Conservation (phyloP, 2,888 invertebrate genomes). For the Sphecodes monilicornis region DNA sequence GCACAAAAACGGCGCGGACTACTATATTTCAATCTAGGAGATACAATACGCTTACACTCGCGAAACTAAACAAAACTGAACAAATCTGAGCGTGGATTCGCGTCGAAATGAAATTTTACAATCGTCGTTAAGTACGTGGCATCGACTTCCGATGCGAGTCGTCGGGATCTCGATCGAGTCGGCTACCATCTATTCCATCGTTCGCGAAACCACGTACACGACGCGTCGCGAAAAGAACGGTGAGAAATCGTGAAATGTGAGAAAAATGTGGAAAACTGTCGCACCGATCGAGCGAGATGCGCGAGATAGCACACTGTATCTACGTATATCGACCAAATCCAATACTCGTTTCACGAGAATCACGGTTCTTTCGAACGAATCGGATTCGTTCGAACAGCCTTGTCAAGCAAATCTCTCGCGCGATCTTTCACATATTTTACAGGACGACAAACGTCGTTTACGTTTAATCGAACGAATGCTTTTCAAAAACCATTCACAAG, state of each 20-base stretch:
- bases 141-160: not conserved
- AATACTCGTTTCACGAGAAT: slow-evolving; percentile 24
- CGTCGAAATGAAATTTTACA: slow-evolving; percentile 10
- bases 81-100: not conserved
- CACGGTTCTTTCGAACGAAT: not conserved
- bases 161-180: not conserved
- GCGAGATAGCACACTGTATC: not conserved
- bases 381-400: slow-evolving; percentile 1
- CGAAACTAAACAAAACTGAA: not conserved
- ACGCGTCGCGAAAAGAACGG: not conserved
- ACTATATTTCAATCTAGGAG: slow-evolving; percentile 2
- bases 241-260: not conserved
- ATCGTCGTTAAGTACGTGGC: slow-evolving; percentile 9
- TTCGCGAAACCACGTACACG: not conserved
- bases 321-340: not conserved
- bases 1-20: not conserved
- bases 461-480: not conserved
- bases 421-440: not conserved
- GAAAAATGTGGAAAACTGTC: not conserved
- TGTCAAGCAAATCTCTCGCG: not conserved
- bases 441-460: not conserved
- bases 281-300: not conserved
- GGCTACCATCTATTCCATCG: not conserved
- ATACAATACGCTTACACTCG: not conserved
- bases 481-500: not conserved